A percentile compares a stretch with the other conserved stretches of the same genome.
phyloP scores from a whole-genome alignment of 2,113 vertebrate genomes.

The Nestor notabilis region DNA sequence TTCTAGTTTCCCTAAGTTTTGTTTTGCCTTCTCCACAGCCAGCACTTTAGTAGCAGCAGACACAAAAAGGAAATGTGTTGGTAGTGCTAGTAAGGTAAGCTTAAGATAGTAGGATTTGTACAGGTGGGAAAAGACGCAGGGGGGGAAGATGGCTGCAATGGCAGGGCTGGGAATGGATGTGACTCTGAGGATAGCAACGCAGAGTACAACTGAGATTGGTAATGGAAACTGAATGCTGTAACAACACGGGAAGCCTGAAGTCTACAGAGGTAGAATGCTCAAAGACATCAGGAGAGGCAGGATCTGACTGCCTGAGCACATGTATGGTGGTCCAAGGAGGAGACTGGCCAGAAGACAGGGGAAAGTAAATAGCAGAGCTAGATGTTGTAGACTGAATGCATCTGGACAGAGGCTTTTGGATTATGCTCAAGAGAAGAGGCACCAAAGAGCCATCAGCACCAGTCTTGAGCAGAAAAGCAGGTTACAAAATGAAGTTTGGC shows the following conservation, averaged over 20 bases:
- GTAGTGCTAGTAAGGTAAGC: neutral
- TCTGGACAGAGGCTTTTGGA: neutral
- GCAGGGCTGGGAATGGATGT: neutral
- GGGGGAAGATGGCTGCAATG: neutral
- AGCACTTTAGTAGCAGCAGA: neutral
- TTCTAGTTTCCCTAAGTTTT: neutral
- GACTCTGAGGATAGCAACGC: neutral
- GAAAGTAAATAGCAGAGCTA: neutral
- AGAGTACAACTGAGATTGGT: neutral
- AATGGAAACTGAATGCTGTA: neutral
- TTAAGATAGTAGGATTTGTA: neutral
- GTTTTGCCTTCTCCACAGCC: neutral
- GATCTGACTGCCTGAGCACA: neutral
- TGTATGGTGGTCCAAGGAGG: neutral
- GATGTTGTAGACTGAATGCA: neutral
- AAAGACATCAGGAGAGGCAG: neutral
- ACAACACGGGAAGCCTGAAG: neutral
- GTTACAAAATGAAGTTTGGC: neutral
- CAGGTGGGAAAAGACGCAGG: neutral
- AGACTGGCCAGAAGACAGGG: neutral
- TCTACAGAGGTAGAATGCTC: neutral
- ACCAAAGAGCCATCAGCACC: neutral
- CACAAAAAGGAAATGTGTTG: fast-evolving
- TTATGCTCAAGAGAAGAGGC: neutral
- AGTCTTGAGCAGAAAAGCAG: neutral